phyloP scores from a whole-genome alignment of 2,888 invertebrate species.

The Blomia tropicalis region DNA sequence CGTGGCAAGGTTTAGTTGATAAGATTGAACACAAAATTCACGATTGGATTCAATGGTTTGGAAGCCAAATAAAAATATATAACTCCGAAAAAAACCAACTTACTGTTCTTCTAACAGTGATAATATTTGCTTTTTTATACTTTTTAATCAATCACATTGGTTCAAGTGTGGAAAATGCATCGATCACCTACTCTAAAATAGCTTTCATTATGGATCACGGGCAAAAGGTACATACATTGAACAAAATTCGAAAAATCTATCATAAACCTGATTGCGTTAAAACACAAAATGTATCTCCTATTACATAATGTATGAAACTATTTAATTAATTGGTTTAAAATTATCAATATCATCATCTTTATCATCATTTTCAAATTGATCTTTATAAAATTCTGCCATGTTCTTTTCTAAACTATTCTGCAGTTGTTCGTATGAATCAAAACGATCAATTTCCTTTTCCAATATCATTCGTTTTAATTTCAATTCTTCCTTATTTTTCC shows the following conservation, averaged over 20 bases:
- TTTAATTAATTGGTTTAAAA: too few species aligned
- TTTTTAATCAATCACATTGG: neutral
- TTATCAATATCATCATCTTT: neutral
- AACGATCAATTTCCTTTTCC: neutral
- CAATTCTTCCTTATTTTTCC: neutral
- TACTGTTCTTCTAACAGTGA: too few species aligned
- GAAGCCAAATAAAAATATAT: too few species aligned
- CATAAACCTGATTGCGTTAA: neutral
- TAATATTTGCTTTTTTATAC: too few species aligned
- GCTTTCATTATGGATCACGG: neutral
- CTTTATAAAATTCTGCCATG: neutral
- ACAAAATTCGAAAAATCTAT: neutral
- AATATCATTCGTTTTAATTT: neutral
- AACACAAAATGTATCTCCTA: neutral
- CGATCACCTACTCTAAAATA: neutral
- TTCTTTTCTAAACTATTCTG: conserved; percentile 20
- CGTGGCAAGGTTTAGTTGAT: too few species aligned
- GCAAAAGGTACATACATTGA: neutral
- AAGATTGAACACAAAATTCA: too few species aligned
- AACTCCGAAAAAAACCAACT: too few species aligned
- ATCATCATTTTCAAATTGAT: neutral
- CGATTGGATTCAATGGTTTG: too few species aligned
- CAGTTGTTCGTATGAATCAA: neutral
- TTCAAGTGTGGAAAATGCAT: neutral
- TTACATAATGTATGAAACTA: too few species aligned